Conservation (phyloP, 2,797 vertebrate species). For the Gymnothorax javanicus region DNA sequence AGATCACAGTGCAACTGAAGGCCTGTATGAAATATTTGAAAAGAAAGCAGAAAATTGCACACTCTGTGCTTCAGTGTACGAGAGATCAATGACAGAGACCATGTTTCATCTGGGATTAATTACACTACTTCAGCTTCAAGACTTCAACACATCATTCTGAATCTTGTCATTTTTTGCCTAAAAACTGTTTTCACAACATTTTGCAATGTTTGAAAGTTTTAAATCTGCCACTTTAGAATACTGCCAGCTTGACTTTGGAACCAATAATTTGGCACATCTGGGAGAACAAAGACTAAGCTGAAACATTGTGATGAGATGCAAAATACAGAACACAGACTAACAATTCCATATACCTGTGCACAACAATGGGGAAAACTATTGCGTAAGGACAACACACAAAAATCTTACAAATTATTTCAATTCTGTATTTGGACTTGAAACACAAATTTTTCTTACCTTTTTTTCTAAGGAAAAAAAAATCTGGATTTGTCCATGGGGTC, state of each 20-base stretch:
- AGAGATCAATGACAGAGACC: not conserved
- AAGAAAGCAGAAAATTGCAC: not conserved
- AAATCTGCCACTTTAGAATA: not conserved
- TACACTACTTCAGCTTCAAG: not conserved
- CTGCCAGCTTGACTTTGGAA: not conserved
- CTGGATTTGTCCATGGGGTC: too few relatives aligned
- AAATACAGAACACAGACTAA: not conserved
- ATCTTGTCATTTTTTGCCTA: not conserved
- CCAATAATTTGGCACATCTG: not conserved
- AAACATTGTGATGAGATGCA: not conserved
- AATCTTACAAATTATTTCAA: not conserved
- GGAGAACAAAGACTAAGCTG: not conserved
- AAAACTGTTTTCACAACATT: not conserved
- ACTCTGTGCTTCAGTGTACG: not conserved
- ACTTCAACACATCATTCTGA: not conserved
- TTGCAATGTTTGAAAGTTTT: not conserved
- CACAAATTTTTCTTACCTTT: too few relatives aligned
- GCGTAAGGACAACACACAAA: not conserved
- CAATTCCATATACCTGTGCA: not conserved
- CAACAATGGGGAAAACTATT: not conserved
- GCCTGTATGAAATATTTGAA: not conserved
- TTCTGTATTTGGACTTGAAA: not conserved
- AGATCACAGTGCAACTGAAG: not conserved
- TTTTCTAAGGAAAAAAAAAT: too few relatives aligned
- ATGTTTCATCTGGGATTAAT: not conserved